Evolutionary conservation across 2,113 vertebrate species (phyloP).

Genomic region (Tyrannus savana): DNA sequence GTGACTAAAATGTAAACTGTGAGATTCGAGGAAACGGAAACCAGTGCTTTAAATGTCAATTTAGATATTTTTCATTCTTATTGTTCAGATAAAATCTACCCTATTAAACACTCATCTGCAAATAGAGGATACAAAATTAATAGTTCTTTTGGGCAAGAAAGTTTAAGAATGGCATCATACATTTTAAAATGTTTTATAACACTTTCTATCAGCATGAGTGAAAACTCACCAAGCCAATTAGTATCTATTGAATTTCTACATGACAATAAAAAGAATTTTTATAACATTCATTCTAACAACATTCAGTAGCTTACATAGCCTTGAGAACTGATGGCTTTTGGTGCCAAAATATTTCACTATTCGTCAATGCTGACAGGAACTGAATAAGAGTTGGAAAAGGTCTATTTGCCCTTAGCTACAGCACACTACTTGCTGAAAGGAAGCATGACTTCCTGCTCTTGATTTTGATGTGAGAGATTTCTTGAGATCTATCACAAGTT

Average conservation of each 20-base stretch:
- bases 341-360: slow-evolving; percentile 11
- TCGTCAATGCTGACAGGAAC: not conserved
- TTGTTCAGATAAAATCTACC: slow-evolving; percentile 1
- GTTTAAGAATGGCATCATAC: not conserved
- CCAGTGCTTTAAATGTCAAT: not conserved
- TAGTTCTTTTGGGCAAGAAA: not conserved
- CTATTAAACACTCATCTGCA: not conserved
- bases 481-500: not conserved
- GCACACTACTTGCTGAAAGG: slow-evolving; percentile 9
- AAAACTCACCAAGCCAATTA: not conserved
- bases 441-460: not conserved
- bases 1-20: not conserved
- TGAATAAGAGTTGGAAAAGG: not conserved
- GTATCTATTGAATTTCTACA: not conserved
- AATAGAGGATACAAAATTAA: not conserved
- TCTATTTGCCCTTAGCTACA: not conserved
- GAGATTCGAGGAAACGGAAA: not conserved
- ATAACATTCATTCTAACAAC: not conserved
- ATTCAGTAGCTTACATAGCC: not conserved
- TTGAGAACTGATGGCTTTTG: not conserved
- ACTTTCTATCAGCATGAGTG: not conserved
- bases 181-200: not conserved
- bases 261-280: not conserved
- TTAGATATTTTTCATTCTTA: not conserved
- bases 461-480: not conserved